phyloP scores from a whole-genome alignment of 2,113 vertebrate species.

The Zeus faber region DNA sequence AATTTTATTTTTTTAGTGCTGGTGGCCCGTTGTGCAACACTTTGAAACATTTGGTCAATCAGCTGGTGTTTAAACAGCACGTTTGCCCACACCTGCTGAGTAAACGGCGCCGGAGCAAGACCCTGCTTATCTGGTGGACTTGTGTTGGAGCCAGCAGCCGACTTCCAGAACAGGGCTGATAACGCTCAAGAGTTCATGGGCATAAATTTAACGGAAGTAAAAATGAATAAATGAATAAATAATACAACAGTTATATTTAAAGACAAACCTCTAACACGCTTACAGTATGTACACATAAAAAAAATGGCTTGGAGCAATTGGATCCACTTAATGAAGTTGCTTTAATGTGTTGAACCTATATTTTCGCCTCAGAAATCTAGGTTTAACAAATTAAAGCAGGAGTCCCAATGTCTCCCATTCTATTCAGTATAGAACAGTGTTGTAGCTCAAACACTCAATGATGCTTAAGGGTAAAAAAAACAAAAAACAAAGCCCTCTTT shows the following conservation, averaged over 20 bases:
- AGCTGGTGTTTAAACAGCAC: slow-evolving; percentile 68
- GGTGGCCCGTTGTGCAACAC: slow-evolving; percentile 35
- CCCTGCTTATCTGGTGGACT: slow-evolving; percentile 42
- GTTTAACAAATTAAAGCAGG: too few species aligned
- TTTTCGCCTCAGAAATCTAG: too few species aligned
- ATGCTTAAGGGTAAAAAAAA: too few species aligned
- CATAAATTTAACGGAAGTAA: slow-evolving; percentile 10
- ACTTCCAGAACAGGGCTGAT: slow-evolving; percentile 43
- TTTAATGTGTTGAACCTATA: too few species aligned
- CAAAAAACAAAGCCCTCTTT: too few species aligned
- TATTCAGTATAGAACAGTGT: too few species aligned
- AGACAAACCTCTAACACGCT: too few species aligned
- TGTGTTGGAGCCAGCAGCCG: slow-evolving; percentile 45
- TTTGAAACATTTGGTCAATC: slow-evolving; percentile 55
- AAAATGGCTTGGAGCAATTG: too few species aligned
- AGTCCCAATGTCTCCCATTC: too few species aligned
- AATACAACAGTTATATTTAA: slow-evolving; percentile 11
- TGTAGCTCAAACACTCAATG: too few species aligned
- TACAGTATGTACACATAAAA: too few species aligned
- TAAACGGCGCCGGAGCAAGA: slow-evolving; percentile 59
- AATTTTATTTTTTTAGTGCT: slow-evolving; percentile 6
- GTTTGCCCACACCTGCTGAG: slow-evolving; percentile 71
- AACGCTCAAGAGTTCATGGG: slow-evolving; percentile 31
- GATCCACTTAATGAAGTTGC: too few species aligned
- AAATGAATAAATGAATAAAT: not conserved